These are phyloP conservation scores for Melanostoma scalare DNA, from an alignment of 2,888 invertebrate species.

Conservation along the genomic window DNA sequence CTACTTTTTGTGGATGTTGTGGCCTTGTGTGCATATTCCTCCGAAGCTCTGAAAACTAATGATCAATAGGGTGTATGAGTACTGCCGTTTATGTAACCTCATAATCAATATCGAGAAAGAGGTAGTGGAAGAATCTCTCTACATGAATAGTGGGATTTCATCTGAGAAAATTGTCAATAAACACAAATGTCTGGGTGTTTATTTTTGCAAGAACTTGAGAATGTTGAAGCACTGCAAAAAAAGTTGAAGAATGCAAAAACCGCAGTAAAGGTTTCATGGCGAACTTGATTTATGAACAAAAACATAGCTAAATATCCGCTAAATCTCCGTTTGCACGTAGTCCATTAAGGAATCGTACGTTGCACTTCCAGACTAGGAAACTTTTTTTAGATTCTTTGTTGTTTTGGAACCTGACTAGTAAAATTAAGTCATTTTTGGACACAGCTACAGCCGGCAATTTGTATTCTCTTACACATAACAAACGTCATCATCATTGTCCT, in stretches of 20 bases:
- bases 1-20: neutral
- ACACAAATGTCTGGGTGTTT: too few species aligned
- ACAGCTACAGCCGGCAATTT: constrained; percentile 16
- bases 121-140: too few species aligned
- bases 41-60: neutral
- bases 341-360: too few species aligned
- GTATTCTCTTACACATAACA: neutral
- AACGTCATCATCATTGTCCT: constrained; percentile 15
- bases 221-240: neutral
- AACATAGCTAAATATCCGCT: too few species aligned
- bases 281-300: too few species aligned
- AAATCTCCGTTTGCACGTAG: too few species aligned
- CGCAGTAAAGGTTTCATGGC: neutral
- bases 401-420: neutral
- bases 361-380: too few species aligned
- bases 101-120: neutral
- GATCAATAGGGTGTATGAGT: neutral
- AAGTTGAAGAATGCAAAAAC: neutral
- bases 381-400: too few species aligned
- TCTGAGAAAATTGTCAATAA: too few species aligned
- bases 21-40: neutral
- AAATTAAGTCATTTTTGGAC: constrained; percentile 18
- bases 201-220: neutral
- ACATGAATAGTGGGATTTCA: too few species aligned
- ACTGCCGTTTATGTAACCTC: neutral